phyloP scores from a whole-genome alignment of 2,888 invertebrate genomes.

The Drosophila bunnanda region DNA sequence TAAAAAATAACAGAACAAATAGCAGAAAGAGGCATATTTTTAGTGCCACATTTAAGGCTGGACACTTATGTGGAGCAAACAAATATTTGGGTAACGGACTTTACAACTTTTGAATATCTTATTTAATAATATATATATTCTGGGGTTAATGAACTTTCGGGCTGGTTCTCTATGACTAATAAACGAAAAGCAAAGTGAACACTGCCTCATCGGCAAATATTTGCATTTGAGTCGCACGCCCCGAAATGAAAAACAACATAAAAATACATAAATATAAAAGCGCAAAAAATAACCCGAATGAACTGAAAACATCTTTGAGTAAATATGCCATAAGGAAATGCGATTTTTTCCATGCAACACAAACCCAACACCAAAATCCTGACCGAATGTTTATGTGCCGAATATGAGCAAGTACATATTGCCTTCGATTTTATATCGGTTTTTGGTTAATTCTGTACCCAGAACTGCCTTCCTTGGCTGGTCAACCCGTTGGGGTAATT shows the following conservation, averaged over 20 bases:
- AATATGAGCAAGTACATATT: conserved; percentile 23
- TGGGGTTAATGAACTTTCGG: conserved; percentile 43
- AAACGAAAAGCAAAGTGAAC: conserved; percentile 46
- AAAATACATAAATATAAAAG: conserved; percentile 29
- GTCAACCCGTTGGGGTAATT: conserved; percentile 49
- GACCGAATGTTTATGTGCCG: conserved; percentile 43
- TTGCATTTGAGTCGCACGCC: conserved; percentile 57
- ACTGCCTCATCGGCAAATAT: conserved; percentile 66
- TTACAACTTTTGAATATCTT: conserved; percentile 48
- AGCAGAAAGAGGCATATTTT: conserved; percentile 8
- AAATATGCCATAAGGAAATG: conserved; percentile 62
- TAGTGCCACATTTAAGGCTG: conserved; percentile 3
- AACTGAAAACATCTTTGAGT: conserved; percentile 14
- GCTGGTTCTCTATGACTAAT: conserved; percentile 67
- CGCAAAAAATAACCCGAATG: neutral
- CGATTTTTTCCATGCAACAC: conserved; percentile 19
- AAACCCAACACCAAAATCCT: conserved; percentile 25
- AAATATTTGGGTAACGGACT: conserved; percentile 50
- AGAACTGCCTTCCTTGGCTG: neutral
- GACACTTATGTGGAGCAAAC: conserved; percentile 36
- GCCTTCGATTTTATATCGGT: conserved; percentile 18
- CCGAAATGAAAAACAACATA: conserved; percentile 14
- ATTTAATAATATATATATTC: conserved; percentile 18
- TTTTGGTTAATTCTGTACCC: conserved; percentile 11
- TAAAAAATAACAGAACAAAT: neutral